Evolutionary conservation across 64 coral and sea anemone species (phyloP), one percentile per base, ranked within the genome.

Genomic region (Actinia equina): DNA sequence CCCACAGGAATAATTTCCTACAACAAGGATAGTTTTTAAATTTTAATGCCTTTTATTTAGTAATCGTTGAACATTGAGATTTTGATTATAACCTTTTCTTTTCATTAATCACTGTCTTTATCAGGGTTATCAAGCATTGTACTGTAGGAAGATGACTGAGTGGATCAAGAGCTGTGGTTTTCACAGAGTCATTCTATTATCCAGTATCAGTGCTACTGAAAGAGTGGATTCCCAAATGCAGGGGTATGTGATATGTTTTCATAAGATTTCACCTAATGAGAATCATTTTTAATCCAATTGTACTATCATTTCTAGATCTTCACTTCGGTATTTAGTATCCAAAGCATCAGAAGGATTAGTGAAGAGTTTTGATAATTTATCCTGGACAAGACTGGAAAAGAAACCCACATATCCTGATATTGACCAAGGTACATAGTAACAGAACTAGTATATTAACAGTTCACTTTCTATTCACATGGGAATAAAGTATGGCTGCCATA

Each of bases 81-180:
- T 37, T 37, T 37, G 30, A 37, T 37, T 37, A 37, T 37, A 37
- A 37, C 30, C 30, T 60, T 16, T 60, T 15, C 59, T 17, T 20
- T 60, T 60, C 2, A 9, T 65, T 23, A 25, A 26, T 15, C 13
- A 30, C n/a, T 30, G 5, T 74, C 12, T 74, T 16, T 7, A 23
- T 80, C 79, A 94, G 93, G 93, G 93, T 44, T 91, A 84, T 79
- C 79, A 90, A 49, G 55, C 78, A 63, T 55, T 71, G 25, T 94
- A 89, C 79, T 94, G 88, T 43, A 86, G 83, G 53, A 90, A 91
- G 44, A 52, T 94, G 26, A 19, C 91, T 45, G 64, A 90, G 17
- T 94, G 93, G 93, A 91, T 94, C 85, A 94, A 94, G 25, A 70
- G 77, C 17, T 94, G 93, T 85, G 30, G 52, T n/a, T 91, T 94